Evolutionary conservation across 2,797 vertebrate genomes (phyloP), one percentile per base, ranked within the genome.

Genomic region (Aldrovandia affinis): DNA sequence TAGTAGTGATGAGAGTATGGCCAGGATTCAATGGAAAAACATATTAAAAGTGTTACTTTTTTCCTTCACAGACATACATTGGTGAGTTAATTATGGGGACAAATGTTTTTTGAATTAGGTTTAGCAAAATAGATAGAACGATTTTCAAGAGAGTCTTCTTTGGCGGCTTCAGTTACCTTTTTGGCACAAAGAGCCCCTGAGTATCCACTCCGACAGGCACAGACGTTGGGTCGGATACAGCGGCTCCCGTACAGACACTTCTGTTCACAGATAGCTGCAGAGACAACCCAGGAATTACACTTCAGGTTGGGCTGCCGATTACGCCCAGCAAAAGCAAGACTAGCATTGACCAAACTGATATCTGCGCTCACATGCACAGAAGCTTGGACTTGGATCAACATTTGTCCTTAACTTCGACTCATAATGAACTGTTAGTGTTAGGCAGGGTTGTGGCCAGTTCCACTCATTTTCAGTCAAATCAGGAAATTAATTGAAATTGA

Each of bases 161-260:
- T 30, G 18, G 36, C 9, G 1, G 0, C 39, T 52, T 70, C n/a
- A 42, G 39, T 93, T 88, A 95, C 90, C 92, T 92, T 93, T 84
- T 83, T 93, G 85, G 90, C 91, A 86, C 93, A 96, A 0, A 85
- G 87, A 70, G 89, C 86, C 1, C 93, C 92, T 0, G 88, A 85
- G 82, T 88, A 91, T 57, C 93, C 93, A 0, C 83, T 88, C 57
- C 91, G 88, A 85, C 95, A 95, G 84, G 93, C 92, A 25, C 95
- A 96, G 85, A 94, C 89, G 33, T 94, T 95, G 0, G 95, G 94
- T 5, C 81, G 89, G 0, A 95, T 59, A 55, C 93, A 96, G 6
- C 93, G 93, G 70, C 93, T 94, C 57, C 93, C 92, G 44, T 90
- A 94, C 0, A 92, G 89, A 89, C 93, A 96, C 78, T 86, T 94